Base-by-base conservation (phyloP, 2,888 invertebrate genomes). In the Elysia crispata region DNA sequence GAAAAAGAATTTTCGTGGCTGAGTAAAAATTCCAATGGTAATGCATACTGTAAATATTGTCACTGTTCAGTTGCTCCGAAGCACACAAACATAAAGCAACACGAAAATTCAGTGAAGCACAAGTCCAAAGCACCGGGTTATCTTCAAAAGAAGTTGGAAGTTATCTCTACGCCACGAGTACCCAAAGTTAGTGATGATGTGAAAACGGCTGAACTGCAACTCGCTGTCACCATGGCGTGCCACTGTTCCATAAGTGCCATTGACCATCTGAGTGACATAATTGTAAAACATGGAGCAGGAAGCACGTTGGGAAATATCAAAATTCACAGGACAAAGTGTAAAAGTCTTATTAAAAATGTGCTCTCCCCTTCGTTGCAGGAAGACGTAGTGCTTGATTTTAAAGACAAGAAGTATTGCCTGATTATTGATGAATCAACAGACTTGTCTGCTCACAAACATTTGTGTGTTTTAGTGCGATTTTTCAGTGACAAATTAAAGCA, bases 311-410 rank as follows among this genome's bases (percentile, higher is more conserved):
- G 54, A 5, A 28, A 23, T 3, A 73, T 73, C 5, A 49, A 73
- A 25, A 1, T 54, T 5, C 73, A 73, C 50, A 73, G 73, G 31
- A 73, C 73, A n/a, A 73, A 73, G 23, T 73, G 50, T 73, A 11
- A 11, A 18, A 25, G 28, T 20, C 5, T 66, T 6, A 66, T 66
- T 8, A 25, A 23, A 28, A 66, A 66, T 5, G 20, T 6, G 5
- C 5, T 66, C 25, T 11, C 66, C 20, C 66, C 66, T 8, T n/a
- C 66, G 66, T n/a, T n/a, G n/a, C n/a, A n/a, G n/a, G n/a, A n/a
- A n/a, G n/a, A n/a, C n/a, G n/a, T 15, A 66, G 66, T 15, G 25
- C 30, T 66, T 6, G 66, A 30, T 6, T 23, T 66, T 8, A 20
- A 6, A 3, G 66, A 18, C 5, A 1, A 66, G 25, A 66, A 66